phyloP scores from a whole-genome alignment of 2,797 vertebrate genomes.

The Chelmon rostratus region DNA sequence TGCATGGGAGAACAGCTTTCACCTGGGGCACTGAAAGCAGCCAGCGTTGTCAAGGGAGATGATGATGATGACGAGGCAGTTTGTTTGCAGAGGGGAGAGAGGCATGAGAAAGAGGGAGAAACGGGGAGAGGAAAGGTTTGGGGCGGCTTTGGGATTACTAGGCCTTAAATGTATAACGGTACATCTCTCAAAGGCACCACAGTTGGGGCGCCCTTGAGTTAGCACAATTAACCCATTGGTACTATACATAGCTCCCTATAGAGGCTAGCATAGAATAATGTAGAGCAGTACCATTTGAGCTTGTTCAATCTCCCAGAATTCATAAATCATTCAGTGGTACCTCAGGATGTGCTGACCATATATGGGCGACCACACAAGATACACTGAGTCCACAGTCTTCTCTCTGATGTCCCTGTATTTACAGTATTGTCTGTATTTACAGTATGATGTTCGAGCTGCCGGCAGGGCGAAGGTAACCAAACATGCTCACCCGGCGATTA shows the following conservation, averaged over 20 bases:
- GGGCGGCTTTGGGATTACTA: slow-evolving; percentile 13
- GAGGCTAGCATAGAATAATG: slow-evolving; percentile 39
- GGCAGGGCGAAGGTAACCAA: slow-evolving; percentile 6
- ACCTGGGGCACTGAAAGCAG: slow-evolving; percentile 60
- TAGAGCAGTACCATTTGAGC: slow-evolving; percentile 42
- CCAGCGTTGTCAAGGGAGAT: slow-evolving; percentile 60
- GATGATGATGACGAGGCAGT: slow-evolving; percentile 65
- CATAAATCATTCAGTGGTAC: slow-evolving; percentile 76
- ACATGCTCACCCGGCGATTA: slow-evolving; percentile 1
- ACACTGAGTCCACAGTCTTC: slow-evolving; percentile 15
- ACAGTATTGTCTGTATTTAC: slow-evolving; percentile 28
- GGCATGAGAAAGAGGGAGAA: background rate
- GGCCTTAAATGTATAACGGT: slow-evolving; percentile 48
- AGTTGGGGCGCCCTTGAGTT: slow-evolving; percentile 67
- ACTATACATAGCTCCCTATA: slow-evolving; percentile 69
- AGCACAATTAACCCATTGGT: slow-evolving; percentile 70
- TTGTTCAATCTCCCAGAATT: slow-evolving; percentile 58
- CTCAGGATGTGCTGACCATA: slow-evolving; percentile 59
- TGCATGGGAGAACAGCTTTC: slow-evolving; percentile 60
- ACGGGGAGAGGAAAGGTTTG: slow-evolving; percentile 17
- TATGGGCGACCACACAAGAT: slow-evolving; percentile 38
- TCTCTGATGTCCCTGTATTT: slow-evolving; percentile 34
- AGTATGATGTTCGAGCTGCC: background rate
- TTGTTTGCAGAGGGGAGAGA: slow-evolving; percentile 56
- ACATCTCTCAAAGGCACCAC: slow-evolving; percentile 48